Evolutionary conservation across 2,113 vertebrate genomes (phyloP).

Genomic region (Chlorodrepanis virens): DNA sequence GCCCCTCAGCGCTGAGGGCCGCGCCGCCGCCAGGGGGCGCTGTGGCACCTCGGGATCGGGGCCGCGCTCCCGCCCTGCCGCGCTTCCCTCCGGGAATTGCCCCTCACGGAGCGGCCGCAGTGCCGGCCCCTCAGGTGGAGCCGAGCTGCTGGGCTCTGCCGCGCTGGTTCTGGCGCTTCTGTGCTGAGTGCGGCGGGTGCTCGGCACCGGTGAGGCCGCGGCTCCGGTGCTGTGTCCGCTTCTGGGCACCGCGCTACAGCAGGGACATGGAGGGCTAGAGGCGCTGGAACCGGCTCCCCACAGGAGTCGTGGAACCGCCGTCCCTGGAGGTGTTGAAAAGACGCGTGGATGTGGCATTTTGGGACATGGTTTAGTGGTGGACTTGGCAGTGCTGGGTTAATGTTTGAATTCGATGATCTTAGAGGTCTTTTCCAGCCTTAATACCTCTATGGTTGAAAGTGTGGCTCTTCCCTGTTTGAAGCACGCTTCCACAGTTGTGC

Average conservation of each 20-base stretch:
- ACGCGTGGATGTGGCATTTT: background rate
- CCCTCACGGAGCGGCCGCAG: rapidly evolving
- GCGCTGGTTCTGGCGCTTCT: too few relatives aligned
- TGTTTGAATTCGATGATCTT: background rate
- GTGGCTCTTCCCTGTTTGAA: background rate
- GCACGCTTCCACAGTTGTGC: rapidly evolving
- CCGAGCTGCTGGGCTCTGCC: rapidly evolving
- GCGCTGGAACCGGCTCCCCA: background rate
- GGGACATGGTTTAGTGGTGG: background rate
- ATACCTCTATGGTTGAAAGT: background rate
- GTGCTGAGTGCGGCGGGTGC: background rate
- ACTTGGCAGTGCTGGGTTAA: background rate
- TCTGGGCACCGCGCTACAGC: rapidly evolving
- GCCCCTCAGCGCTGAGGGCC: background rate
- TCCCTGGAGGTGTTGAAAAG: background rate
- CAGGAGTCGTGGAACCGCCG: too few relatives aligned
- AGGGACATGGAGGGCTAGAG: rapidly evolving
- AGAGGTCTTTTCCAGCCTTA: background rate
- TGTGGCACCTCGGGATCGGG: background rate
- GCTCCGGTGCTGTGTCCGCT: background rate
- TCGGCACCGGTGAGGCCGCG: background rate
- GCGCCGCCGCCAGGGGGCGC: background rate
- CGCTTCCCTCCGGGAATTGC: background rate
- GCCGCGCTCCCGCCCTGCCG: background rate
- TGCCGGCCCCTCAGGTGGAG: rapidly evolving